Conservation (phyloP, 92 coral and sea anemone genomes). For the Hydrozoanthus gracilis region DNA sequence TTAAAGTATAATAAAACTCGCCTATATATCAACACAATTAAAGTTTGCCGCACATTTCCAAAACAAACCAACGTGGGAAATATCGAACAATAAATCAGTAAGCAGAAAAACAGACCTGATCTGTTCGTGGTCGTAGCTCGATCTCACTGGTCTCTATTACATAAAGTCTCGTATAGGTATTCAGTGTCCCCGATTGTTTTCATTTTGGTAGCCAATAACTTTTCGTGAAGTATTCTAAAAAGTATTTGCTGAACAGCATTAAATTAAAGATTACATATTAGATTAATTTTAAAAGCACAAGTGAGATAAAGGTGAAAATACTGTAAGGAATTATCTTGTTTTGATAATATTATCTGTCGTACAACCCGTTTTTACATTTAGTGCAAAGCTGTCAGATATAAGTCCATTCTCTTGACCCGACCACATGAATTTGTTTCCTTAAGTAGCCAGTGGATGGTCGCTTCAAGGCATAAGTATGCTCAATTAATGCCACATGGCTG, state of each 20-base stretch:
- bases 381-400: neutral
- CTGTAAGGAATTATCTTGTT: too few species aligned
- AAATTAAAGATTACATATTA: too few species aligned
- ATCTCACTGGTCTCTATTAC: neutral
- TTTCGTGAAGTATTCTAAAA: too few species aligned
- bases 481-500: conserved; percentile 52
- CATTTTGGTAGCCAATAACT: too few species aligned
- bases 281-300: too few species aligned
- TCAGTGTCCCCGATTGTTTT: too few species aligned
- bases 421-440: neutral
- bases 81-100: neutral
- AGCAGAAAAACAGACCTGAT: neutral
- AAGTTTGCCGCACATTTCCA: neutral
- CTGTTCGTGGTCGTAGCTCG: neutral
- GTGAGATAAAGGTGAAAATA: too few species aligned
- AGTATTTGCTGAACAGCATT: too few species aligned
- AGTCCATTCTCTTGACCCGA: neutral
- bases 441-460: neutral
- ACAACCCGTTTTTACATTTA: neutral
- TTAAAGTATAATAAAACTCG: neutral
- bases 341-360: too few species aligned
- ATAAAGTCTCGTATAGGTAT: neutral
- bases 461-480: conserved; percentile 20
- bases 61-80: neutral
- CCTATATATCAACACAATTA: conserved; percentile 11